phyloP scores from a whole-genome alignment of 1,140 invertebrate species.

The Drosophila sulfurigaster region DNA sequence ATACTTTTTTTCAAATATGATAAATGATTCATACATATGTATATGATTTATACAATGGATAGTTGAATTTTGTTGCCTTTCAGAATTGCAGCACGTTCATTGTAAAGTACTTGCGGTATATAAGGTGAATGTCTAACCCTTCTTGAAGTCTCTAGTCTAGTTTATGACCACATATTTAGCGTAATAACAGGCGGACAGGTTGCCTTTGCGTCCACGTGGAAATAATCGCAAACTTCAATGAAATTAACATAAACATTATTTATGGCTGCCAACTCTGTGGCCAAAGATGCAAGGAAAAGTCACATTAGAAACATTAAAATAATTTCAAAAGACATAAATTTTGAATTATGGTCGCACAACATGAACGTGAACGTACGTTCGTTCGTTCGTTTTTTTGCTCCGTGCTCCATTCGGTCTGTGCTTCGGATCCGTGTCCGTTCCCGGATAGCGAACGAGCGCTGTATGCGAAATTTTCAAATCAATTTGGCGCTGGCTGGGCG shows the following conservation, averaged over 20 bases:
- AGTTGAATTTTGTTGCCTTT: not conserved
- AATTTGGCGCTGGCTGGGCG: constrained; percentile 8
- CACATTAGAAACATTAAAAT: constrained; percentile 78
- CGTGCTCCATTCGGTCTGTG: no score
- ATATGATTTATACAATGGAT: no score
- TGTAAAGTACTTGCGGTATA: not conserved
- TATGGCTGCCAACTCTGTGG: constrained; percentile 37
- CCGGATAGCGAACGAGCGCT: constrained; percentile 27
- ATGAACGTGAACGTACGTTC: constrained; percentile 49
- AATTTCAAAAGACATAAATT: constrained; percentile 81
- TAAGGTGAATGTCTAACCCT: not conserved
- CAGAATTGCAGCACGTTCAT: not conserved
- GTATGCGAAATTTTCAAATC: no score
- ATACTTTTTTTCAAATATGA: no score
- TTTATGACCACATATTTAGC: not conserved
- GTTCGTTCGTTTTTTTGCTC: no score
- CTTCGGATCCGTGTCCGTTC: constrained; percentile 18
- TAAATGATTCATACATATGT: no score
- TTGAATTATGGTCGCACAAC: constrained; percentile 77
- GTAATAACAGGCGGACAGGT: not conserved
- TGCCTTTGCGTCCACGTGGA: constrained; percentile 12
- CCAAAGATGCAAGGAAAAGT: constrained; percentile 39
- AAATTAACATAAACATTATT: constrained; percentile 70
- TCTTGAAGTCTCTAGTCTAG: not conserved
- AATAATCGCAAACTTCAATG: constrained; percentile 34